Percentiles rank a stretch among this genome's conserved stretches.
Evolutionary conservation across 2,888 invertebrate genomes (phyloP).

Genomic region (Cotesia congregata): DNA sequence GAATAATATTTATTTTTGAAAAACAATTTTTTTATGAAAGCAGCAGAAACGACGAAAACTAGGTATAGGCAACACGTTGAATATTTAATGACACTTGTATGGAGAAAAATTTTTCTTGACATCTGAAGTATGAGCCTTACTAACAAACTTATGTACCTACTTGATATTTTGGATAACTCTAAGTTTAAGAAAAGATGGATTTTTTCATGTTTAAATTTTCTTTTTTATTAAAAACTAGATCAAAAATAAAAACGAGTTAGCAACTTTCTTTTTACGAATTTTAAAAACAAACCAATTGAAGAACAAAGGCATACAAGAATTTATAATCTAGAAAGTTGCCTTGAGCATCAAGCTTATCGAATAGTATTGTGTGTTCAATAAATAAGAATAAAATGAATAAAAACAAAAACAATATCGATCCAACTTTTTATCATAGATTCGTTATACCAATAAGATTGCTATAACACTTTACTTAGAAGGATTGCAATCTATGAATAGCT

Average conservation of each 20-base stretch:
- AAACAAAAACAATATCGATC: neutral
- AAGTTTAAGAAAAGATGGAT: neutral
- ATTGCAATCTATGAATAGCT: neutral
- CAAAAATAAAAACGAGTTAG: neutral
- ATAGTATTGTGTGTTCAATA: neutral
- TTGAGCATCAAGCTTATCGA: neutral
- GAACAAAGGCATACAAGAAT: neutral
- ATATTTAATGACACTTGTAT: slow-evolving; percentile 32
- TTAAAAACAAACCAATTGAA: neutral
- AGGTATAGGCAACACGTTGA: slow-evolving; percentile 18
- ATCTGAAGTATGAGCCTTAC: slow-evolving; percentile 12
- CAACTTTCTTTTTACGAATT: neutral
- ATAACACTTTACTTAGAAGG: slow-evolving; percentile 14
- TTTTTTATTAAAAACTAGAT: neutral
- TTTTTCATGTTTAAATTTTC: neutral
- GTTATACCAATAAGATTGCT: slow-evolving; percentile 22
- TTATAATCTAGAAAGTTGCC: neutral
- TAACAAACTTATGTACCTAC: slow-evolving; percentile 7
- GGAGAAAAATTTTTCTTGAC: slow-evolving; percentile 20
- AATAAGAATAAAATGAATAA: slow-evolving; percentile 4
- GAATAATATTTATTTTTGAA: too few relatives aligned
- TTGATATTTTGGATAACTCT: neutral
- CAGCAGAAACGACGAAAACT: slow-evolving; percentile 14
- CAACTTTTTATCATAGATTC: neutral
- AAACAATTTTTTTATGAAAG: neutral